A percentile compares a stretch with the other conserved stretches of the same genome.
phyloP scores from a whole-genome alignment of 2,888 invertebrate species.

The Marronus borbonicus region DNA sequence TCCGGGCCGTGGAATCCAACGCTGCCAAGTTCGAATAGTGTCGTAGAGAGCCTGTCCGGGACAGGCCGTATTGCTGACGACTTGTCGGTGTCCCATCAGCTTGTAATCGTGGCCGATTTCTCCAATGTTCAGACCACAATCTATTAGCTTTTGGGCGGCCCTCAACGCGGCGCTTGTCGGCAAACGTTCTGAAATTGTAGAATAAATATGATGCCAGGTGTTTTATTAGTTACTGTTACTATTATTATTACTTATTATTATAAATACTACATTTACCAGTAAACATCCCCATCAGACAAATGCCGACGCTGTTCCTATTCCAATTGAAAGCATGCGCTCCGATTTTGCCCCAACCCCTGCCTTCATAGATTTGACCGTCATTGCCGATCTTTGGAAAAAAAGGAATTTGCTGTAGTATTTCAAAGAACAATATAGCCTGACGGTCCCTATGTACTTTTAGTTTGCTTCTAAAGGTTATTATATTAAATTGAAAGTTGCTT shows the following conservation, averaged over 20 bases:
- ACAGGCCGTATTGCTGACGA: slow-evolving; percentile 65
- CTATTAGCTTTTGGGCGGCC: no score
- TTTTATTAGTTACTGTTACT: no score
- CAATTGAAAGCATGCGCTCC: slow-evolving; percentile 77
- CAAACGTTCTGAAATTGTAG: no score
- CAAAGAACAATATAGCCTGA: no score
- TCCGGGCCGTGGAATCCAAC: slow-evolving; percentile 48
- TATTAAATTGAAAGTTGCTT: no score
- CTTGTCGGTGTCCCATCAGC: slow-evolving; percentile 70
- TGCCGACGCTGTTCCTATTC: slow-evolving; percentile 76
- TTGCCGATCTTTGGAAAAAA: slow-evolving; percentile 70
- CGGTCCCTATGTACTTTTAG: no score
- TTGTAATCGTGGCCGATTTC: slow-evolving; percentile 68
- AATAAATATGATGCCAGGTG: no score
- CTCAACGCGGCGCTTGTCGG: no score
- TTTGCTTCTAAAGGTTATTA: no score
- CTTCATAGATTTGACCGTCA: slow-evolving; percentile 78
- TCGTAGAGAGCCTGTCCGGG: slow-evolving; percentile 70
- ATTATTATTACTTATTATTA: no score
- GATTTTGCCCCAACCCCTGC: slow-evolving; percentile 76
- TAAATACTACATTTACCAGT: no score
- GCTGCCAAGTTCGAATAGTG: slow-evolving; percentile 71
- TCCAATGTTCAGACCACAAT: slow-evolving; percentile 66
- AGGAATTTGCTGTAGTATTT: no score
- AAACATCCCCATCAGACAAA: slow-evolving; percentile 74